Evolutionary conservation across 2,888 invertebrate genomes (phyloP), one percentile per base, ranked within the genome.

Genomic region (Orchesellides sinensis): DNA sequence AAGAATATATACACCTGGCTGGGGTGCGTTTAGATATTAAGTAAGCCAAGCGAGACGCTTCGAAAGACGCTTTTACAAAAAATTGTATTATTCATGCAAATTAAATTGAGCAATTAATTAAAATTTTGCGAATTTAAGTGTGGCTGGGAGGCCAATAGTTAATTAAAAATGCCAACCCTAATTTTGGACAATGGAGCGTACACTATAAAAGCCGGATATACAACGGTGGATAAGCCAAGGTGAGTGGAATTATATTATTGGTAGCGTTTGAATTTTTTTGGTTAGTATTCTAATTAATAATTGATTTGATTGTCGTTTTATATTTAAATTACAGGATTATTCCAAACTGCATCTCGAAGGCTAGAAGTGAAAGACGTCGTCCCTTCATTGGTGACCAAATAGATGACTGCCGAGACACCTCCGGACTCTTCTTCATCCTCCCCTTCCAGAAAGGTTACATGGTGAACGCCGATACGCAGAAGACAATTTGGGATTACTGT

Each of bases 281-380:
- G 6, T 19, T 59, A 45, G 82, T 78, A 23, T 73, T 21, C 12
- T 35, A 27, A 12, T 29, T 8, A 27, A 59, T 25, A 59, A 25
- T 59, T 4, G 27, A 25, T 4, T 69, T 65, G 21, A 54, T n/a
- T n/a, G n/a, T n/a, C n/a, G n/a, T 59, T 72, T 69, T 65, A 47
- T 52, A 40, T 40, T 40, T 32, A 32, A n/a, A n/a, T 27, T 54
- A 10, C 88, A 94, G 93, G 89, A 89, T 96, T 17, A 92, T 97
- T 68, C 98, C 98, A 0, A 99, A 99, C 91, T 97, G 96, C 89
- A 96, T 99, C 29, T 97, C 98, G 93, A 99, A 99, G 92, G 98
- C 98, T 0, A 99, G 98, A 91, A 97, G 96, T 69, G 99, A 99
- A 90, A 92, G 98, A 72, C 93, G 98, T 10, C 92, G 99, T 54